Evolutionary conservation across 2,113 vertebrate genomes (phyloP).

Genomic region (Nothocercus julius): DNA sequence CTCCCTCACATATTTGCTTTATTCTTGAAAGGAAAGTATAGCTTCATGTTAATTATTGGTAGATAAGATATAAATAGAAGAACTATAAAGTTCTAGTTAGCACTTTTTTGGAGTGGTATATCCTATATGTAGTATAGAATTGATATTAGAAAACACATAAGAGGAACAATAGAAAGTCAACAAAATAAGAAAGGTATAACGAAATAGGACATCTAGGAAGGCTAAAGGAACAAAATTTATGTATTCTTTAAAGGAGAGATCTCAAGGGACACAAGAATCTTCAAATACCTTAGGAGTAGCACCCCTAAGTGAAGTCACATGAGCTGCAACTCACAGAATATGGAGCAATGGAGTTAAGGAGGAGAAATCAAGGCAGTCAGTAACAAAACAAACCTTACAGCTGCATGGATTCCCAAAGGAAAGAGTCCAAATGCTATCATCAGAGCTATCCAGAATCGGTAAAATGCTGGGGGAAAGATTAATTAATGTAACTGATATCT

Average conservation of each 20-base stretch:
- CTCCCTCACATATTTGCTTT: not conserved
- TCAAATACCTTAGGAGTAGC: not conserved
- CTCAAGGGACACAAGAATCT: not conserved
- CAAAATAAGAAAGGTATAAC: not conserved
- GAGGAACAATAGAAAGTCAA: not conserved
- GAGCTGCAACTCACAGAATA: not conserved
- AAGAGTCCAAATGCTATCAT: not conserved
- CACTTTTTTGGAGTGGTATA: not conserved
- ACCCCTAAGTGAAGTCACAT: not conserved
- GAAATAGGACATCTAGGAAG: not conserved
- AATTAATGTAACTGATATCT: not conserved
- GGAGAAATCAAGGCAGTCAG: not conserved
- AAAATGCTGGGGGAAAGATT: not conserved
- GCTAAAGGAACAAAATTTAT: not conserved
- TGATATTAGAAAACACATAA: not conserved
- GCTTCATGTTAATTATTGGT: not conserved
- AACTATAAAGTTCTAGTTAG: not conserved
- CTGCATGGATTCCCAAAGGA: not conserved
- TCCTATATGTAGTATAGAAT: not conserved
- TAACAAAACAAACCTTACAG: not conserved
- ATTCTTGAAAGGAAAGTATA: not conserved
- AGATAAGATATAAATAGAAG: not conserved
- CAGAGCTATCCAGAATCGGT: not conserved
- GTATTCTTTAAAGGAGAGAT: not conserved
- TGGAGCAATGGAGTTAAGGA: not conserved